Conservation (phyloP, 1,140 invertebrate species). For the Cydia strobilella region DNA sequence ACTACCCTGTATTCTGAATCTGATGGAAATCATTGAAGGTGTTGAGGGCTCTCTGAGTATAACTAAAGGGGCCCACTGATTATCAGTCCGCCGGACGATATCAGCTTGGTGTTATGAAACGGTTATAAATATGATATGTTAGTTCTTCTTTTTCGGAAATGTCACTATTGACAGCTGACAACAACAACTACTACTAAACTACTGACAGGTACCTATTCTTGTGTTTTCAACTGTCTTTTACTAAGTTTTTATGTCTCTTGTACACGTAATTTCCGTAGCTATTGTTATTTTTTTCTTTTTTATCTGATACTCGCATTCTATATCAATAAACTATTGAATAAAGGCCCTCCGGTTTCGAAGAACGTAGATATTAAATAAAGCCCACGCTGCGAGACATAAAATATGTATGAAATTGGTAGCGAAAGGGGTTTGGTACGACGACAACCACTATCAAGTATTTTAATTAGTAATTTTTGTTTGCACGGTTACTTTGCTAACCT, state of each 20-base stretch:
- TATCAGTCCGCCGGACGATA: too few relatives aligned
- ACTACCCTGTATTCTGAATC: too few relatives aligned
- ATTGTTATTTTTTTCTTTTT: conserved; percentile 30
- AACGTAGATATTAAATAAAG: conserved; percentile 26
- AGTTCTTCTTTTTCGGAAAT: too few relatives aligned
- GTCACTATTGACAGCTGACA: too few relatives aligned
- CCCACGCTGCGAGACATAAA: conserved; percentile 26
- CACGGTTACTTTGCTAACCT: too few relatives aligned
- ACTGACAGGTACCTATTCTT: too few relatives aligned
- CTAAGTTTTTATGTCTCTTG: conserved; percentile 18
- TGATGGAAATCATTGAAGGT: too few relatives aligned
- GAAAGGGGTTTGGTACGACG: neutral
- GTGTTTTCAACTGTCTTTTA: neutral
- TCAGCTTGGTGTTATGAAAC: too few relatives aligned
- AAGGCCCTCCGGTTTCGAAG: neutral
- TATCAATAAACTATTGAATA: conserved; percentile 18
- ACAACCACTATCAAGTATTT: neutral
- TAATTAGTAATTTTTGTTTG: neutral
- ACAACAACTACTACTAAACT: too few relatives aligned
- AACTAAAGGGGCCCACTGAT: too few relatives aligned
- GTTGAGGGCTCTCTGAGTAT: too few relatives aligned
- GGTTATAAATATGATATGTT: too few relatives aligned
- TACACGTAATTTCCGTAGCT: conserved; percentile 29
- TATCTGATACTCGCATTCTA: neutral
- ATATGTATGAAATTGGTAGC: conserved; percentile 13